phyloP scores from a whole-genome alignment of 2,888 invertebrate species.

The Ariolimax columbianus region DNA sequence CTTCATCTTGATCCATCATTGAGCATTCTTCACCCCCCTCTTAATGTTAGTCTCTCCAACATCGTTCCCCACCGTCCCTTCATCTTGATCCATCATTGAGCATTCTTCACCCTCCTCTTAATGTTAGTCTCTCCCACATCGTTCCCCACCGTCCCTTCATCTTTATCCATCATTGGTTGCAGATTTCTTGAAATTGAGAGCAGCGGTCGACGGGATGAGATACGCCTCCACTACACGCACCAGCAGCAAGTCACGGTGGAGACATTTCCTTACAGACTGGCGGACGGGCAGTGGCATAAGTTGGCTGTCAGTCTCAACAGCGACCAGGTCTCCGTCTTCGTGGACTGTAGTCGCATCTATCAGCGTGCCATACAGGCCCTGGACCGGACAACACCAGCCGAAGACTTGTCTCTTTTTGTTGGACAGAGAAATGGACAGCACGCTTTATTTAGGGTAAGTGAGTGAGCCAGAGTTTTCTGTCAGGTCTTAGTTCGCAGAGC shows the following conservation, averaged over 20 bases:
- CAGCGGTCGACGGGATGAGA: slow-evolving; percentile 90
- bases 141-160: too few relatives aligned
- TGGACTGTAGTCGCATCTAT: slow-evolving; percentile 92
- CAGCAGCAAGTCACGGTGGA: slow-evolving; percentile 82
- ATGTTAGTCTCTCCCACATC: too few relatives aligned
- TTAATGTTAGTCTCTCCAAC: too few relatives aligned
- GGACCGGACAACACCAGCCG: slow-evolving; percentile 82
- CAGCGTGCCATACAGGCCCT: slow-evolving; percentile 85
- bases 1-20: too few relatives aligned
- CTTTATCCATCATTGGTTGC: slow-evolving; percentile 57
- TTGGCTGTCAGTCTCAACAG: slow-evolving; percentile 91
- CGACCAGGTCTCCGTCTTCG: slow-evolving; percentile 87
- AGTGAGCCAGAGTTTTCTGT: too few relatives aligned
- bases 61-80: too few relatives aligned
- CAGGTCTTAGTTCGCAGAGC: too few relatives aligned
- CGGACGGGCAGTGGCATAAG: slow-evolving; percentile 92
- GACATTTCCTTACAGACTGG: slow-evolving; percentile 88
- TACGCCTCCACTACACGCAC: slow-evolving; percentile 73
- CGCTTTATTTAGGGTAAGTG: slow-evolving; percentile 90
- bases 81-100: too few relatives aligned
- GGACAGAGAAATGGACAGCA: slow-evolving; percentile 92
- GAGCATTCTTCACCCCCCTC: too few relatives aligned
- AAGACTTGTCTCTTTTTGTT: slow-evolving; percentile 84
- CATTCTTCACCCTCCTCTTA: too few relatives aligned
- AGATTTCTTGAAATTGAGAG: slow-evolving; percentile 95